A percentile compares a stretch with the other conserved stretches of the same genome.
Conservation (phyloP, 2,888 invertebrate genomes). For the Drosophila greeni region DNA sequence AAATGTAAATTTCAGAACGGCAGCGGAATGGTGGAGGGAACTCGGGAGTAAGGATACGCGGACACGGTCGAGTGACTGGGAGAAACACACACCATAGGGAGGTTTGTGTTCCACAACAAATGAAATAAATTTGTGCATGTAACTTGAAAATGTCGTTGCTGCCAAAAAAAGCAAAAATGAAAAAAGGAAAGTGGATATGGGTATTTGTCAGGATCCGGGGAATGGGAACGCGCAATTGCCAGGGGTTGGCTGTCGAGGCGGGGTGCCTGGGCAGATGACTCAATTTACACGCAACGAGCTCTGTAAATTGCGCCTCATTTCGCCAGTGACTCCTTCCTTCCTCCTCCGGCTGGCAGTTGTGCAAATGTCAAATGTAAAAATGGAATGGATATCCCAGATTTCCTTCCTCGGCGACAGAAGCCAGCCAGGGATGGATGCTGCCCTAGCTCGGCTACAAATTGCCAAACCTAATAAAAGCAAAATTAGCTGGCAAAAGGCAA, state of each 20-base stretch:
- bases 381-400: conserved; percentile 45
- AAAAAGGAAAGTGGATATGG: conserved; percentile 18
- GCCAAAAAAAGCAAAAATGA: conserved; percentile 33
- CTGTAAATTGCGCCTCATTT: conserved; percentile 74
- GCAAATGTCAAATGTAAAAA: conserved; percentile 62
- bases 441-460: conserved; percentile 52
- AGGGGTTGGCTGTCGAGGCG: conserved; percentile 29
- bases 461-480: conserved; percentile 68
- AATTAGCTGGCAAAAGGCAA: conserved; percentile 58
- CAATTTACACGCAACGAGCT: conserved; percentile 74
- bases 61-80: conserved; percentile 50
- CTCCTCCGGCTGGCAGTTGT: conserved; percentile 70
- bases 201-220: conserved; percentile 15
- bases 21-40: conserved; percentile 5
- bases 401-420: conserved; percentile 9
- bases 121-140: conserved; percentile 64
- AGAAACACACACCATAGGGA: neutral
- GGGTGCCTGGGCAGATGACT: conserved; percentile 68
- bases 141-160: conserved; percentile 64
- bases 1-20: conserved; percentile 58
- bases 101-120: conserved; percentile 51
- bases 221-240: conserved; percentile 19
- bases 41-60: conserved; percentile 39
- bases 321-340: conserved; percentile 70
- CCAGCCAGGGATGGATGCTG: conserved; percentile 9